These are phyloP conservation scores for Stenodera caucasica DNA, from an alignment of 2,888 invertebrate species.

Conservation along the genomic window DNA sequence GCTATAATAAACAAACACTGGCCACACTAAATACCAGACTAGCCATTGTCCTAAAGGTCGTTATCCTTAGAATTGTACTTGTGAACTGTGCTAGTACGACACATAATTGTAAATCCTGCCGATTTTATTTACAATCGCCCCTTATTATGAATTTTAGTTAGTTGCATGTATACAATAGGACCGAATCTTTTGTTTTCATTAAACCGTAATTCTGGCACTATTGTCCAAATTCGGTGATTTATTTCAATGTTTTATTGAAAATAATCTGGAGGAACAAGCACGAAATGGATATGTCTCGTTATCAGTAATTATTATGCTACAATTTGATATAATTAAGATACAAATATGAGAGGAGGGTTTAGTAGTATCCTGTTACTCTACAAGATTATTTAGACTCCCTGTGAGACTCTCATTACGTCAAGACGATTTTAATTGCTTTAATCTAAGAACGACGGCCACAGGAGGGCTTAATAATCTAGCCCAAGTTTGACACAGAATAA, in stretches of 20 bases:
- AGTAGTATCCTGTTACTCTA: not conserved
- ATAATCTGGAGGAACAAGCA: not conserved
- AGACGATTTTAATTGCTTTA: conserved; percentile 40
- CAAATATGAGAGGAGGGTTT: conserved; percentile 13
- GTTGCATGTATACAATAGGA: conserved; percentile 10
- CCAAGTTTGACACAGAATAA: conserved; percentile 29
- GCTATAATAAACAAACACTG: not conserved
- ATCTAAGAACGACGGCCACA: conserved; percentile 34
- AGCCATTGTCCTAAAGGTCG: conserved; percentile 37
- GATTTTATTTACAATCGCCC: conserved; percentile 26
- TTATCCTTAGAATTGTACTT: conserved; percentile 33
- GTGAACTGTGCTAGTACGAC: conserved; percentile 21
- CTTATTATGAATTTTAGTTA: conserved; percentile 16
- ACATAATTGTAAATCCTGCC: conserved; percentile 20
- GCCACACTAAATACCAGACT: conserved; percentile 18
- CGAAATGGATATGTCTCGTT: not conserved
- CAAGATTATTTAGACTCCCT: conserved; percentile 33
- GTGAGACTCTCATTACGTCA: conserved; percentile 35
- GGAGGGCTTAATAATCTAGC: conserved; percentile 28
- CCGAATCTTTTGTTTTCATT: conserved; percentile 19
- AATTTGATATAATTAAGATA: conserved; percentile 10
- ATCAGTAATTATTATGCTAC: conserved; percentile 14
- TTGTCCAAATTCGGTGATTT: not conserved
- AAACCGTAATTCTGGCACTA: conserved; percentile 11
- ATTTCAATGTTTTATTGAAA: not conserved